A percentile compares a stretch with the other conserved stretches of the same genome.
Conservation (phyloP, 2,797 vertebrate genomes). For the Hoplostethus atlanticus region DNA sequence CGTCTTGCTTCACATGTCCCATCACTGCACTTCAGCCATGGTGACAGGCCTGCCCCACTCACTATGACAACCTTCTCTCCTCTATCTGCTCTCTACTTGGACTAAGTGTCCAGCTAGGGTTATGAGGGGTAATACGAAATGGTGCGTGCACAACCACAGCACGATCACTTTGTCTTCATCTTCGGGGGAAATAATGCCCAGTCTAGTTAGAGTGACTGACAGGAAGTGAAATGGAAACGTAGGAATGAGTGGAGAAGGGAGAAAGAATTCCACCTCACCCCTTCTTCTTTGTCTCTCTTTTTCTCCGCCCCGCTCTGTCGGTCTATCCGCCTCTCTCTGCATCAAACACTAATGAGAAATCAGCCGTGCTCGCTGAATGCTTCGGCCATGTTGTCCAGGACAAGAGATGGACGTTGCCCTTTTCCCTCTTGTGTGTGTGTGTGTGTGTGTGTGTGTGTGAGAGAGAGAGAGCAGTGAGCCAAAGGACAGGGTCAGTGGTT, state of each 20-base stretch:
- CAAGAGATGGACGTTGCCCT: constrained; percentile 51
- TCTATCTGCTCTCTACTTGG: background rate
- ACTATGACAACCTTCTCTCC: too few relatives aligned
- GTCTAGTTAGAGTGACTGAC: constrained; percentile 14
- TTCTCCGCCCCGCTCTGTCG: background rate
- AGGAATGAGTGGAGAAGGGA: background rate
- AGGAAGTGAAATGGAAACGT: constrained; percentile 13
- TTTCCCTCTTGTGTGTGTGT: constrained; percentile 44
- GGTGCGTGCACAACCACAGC: background rate
- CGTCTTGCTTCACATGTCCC: constrained; percentile 12
- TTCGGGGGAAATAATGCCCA: constrained; percentile 24
- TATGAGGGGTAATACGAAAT: too few relatives aligned
- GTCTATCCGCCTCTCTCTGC: background rate
- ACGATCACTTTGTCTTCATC: constrained; percentile 8
- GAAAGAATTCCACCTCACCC: too few relatives aligned
- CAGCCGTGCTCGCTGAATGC: constrained; percentile 5
- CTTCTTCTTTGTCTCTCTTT: background rate
- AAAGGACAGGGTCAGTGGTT: constrained; percentile 35
- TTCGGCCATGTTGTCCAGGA: constrained; percentile 31
- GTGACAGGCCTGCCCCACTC: too few relatives aligned
- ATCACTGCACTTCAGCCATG: too few relatives aligned
- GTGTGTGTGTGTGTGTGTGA: constrained; percentile 36
- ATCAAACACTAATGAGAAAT: constrained; percentile 40
- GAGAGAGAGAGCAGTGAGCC: constrained; percentile 21
- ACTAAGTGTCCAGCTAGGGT: too few relatives aligned